Evolutionary conservation across 2,113 vertebrate species (phyloP), one percentile per base, ranked within the genome.

Genomic region (Carassius gibelio): DNA sequence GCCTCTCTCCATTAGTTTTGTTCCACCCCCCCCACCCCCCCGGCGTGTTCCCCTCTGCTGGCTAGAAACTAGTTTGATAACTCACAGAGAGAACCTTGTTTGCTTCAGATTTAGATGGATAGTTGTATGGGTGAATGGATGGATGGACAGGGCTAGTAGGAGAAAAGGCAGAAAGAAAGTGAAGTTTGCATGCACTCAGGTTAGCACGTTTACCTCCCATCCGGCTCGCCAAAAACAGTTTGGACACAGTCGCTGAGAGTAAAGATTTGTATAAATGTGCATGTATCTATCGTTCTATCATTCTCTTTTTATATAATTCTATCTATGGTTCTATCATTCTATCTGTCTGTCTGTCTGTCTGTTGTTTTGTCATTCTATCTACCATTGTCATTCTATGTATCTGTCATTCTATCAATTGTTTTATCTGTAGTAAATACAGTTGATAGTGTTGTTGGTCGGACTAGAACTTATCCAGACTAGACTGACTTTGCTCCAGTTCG

Each of bases 11-110:
- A 61, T 89, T 71, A 84, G 30, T 83, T 85, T 83, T 52, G 78
- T 82, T 75, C 74, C 72, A 13, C 85, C 74, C 75, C 69, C 86
- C 52, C 21, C 75, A 61, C 86, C 52, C 21, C 23, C 15, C 36
- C 78, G 50, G 59, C 77, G 17, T 61, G 84, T 88, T 86, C 62
- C 76, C 71, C 66, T 81, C 81, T 36, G 81, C 75, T 86, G 61
- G 82, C 23, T 81, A 80, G 84, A 75, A 84, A 88, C 83, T 85
- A 71, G 64, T 85, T 81, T 83, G 80, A 83, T 85, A 88, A 82
- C 71, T 55, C 52, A 69, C 36, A 62, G 21, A 81, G 52, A 14
- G 26, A 55, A 55, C 45, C 72, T 69, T 78, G 78, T 86, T 83
- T 86, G 78, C 83, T 74, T 81, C 45, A 68, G 82, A 81, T 83